Conservation (phyloP, 2,888 invertebrate genomes). For the Caenorhabditis sulstoni region DNA sequence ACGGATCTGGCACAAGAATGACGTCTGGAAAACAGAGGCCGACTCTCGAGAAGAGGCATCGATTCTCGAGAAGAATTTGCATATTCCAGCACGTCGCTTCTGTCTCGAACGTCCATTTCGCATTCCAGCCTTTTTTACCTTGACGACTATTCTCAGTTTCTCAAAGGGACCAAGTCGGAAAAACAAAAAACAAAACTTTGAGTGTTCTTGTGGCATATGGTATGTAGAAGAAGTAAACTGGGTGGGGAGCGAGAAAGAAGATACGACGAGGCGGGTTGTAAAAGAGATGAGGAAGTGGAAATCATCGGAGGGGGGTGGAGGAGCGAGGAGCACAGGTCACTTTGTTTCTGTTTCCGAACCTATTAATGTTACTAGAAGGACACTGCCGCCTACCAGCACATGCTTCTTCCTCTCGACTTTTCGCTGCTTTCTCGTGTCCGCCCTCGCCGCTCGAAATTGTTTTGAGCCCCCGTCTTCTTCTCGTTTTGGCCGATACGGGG, state of each 20-base stretch:
- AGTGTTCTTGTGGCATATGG: constrained; percentile 13
- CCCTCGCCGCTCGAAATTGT: constrained; percentile 31
- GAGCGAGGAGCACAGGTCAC: constrained; percentile 23
- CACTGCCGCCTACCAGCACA: constrained; percentile 18
- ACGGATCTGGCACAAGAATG: constrained; percentile 6
- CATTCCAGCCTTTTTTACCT: constrained; percentile 25
- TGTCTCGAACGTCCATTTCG: constrained; percentile 16
- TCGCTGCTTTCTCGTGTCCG: not conserved
- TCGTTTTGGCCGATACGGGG: constrained; percentile 4
- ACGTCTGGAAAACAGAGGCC: constrained; percentile 1
- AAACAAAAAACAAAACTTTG: constrained; percentile 28
- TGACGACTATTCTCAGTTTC: constrained; percentile 22
- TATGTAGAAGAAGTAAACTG: not conserved
- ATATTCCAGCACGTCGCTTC: constrained; percentile 1
- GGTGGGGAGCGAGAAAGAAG: constrained; percentile 6
- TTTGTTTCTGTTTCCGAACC: constrained; percentile 21
- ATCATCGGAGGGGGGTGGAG: too few relatives aligned
- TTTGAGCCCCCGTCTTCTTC: constrained; percentile 19
- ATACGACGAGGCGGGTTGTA: constrained; percentile 18
- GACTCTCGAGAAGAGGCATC: constrained; percentile 2
- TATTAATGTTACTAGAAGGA: constrained; percentile 13
- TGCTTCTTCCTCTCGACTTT: not conserved
- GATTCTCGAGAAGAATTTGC: constrained; percentile 8
- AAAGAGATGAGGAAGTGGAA: constrained; percentile 47
- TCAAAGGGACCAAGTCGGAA: constrained; percentile 7